These are phyloP conservation scores for Tenodera sinensis DNA, from an alignment of 2,888 invertebrate species.

Conservation along the genomic window DNA sequence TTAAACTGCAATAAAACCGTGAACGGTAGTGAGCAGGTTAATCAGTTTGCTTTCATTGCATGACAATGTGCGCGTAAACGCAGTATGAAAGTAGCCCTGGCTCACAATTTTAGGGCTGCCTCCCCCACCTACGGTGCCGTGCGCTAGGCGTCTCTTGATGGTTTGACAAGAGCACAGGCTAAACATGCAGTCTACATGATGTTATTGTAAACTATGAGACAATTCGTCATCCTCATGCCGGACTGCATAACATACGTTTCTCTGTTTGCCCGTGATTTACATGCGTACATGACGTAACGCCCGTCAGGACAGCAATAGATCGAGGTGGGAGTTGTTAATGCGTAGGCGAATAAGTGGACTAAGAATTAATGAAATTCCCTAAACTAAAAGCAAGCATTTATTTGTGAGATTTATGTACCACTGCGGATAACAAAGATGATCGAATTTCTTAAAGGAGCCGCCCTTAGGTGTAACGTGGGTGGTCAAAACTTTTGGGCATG, in stretches of 20 bases:
- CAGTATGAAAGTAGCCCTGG: no score
- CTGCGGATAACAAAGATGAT: background rate
- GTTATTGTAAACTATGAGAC: background rate
- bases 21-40: background rate
- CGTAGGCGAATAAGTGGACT: background rate
- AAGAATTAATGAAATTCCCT: background rate
- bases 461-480: background rate
- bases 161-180: background rate
- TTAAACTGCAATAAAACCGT: no score
- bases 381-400: background rate
- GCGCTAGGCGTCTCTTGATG: background rate
- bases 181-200: background rate
- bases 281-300: background rate
- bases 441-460: background rate
- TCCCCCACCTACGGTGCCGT: background rate
- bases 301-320: background rate
- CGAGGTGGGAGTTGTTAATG: background rate
- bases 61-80: background rate
- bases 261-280: background rate
- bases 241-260: background rate
- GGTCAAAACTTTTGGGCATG: background rate
- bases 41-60: background rate
- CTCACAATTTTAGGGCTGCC: background rate
- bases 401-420: background rate
- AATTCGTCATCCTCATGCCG: background rate